Conservation (phyloP, 2,888 invertebrate species). For the Belgica antarctica region DNA sequence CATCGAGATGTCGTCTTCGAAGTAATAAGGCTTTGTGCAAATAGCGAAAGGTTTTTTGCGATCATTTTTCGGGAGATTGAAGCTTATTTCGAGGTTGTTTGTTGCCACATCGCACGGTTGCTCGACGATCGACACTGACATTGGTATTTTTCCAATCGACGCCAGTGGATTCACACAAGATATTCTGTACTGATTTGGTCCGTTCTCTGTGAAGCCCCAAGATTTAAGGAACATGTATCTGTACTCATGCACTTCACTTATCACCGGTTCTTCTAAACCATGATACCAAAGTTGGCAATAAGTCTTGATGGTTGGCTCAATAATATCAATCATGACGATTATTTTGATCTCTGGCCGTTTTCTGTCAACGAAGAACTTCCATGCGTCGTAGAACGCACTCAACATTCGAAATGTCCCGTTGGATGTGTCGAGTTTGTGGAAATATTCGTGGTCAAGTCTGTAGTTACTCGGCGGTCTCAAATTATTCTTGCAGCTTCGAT, state of each 20-base stretch:
- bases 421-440: too few species aligned
- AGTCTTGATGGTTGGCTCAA: constrained; percentile 77
- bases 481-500: too few species aligned
- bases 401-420: constrained; percentile 89
- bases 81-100: constrained; percentile 79
- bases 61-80: constrained; percentile 66
- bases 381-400: constrained; percentile 84
- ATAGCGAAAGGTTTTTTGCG: constrained; percentile 80
- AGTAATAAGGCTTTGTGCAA: constrained; percentile 91
- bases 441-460: too few species aligned
- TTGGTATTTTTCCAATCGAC: too few species aligned
- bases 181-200: too few species aligned
- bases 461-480: too few species aligned
- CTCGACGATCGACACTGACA: constrained; percentile 82
- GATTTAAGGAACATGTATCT: constrained; percentile 92
- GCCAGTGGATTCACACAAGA: too few species aligned
- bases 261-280: constrained; percentile 74
- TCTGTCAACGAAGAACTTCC: too few species aligned
- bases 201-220: too few species aligned
- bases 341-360: constrained; percentile 77
- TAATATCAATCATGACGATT: constrained; percentile 84
- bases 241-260: constrained; percentile 81
- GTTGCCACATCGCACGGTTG: constrained; percentile 80
- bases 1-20: constrained; percentile 87
- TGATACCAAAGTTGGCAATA: constrained; percentile 90